Evolutionary conservation across 2,888 invertebrate species (phyloP), one percentile per base, ranked within the genome.

Genomic region (Allolobophora icterica): DNA sequence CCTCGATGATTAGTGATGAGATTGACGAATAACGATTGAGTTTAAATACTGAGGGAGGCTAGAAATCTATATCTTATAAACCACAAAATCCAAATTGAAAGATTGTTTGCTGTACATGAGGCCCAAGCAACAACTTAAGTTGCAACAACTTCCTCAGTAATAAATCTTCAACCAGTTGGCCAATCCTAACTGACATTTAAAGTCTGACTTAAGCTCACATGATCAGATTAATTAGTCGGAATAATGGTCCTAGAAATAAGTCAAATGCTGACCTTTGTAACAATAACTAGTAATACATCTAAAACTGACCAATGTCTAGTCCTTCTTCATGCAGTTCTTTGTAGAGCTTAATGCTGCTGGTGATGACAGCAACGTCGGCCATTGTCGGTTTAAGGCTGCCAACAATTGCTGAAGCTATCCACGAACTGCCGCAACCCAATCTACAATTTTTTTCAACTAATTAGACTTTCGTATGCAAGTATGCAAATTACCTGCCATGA

Each of bases 361-460:
- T 92, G 11, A 93, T 91, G 45, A 95, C 92, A 83, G 97, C 97
- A 0, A 98, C 97, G 96, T 98, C 98, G 0, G 97, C 96, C 91
- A 97, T 96, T 89, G 97, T 97, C 11, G 93, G 91, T 89, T 94
- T 93, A 5, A 94, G 92, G n/a, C 94, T 93, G 15, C 95, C 94
- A 33, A 95, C 92, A 90, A 95, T 92, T 6, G 95, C 95, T 33
- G 94, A 94, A 33, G 95, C 93, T 0, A 95, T 94, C 95, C 95
- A 95, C 17, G 95, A 95, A 24, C 95, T 94, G 30, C 95, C 95
- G 93, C 95, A 94, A 4, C 94, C 94, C 90, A 95, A 90, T 87
- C 95, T 95, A 92, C 91, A 91, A 84, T 8, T 71, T 2, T 71
- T n/a, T 8, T n/a, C 30, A 30, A 71, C 6, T 71, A 71, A 15